Evolutionary conservation across 2,113 vertebrate genomes (phyloP).

Genomic region (Cavia aperea): DNA sequence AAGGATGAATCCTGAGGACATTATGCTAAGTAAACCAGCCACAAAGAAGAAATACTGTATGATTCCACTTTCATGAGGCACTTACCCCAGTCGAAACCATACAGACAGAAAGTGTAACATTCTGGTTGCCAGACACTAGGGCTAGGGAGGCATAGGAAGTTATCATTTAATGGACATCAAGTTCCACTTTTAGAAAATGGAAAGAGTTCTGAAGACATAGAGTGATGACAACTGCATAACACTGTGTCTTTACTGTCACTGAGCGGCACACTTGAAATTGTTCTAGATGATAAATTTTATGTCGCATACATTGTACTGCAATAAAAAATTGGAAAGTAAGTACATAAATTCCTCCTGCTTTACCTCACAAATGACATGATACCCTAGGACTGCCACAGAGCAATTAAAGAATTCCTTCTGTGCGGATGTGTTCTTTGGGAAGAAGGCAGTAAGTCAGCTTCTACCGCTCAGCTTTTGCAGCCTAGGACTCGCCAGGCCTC

Average conservation of each 20-base stretch:
- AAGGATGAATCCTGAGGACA: background rate
- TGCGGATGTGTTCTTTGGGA: fast-evolving
- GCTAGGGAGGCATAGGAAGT: background rate
- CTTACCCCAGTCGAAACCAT: background rate
- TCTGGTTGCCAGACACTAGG: background rate
- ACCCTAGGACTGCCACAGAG: background rate
- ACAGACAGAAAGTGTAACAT: background rate
- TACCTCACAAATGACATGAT: background rate
- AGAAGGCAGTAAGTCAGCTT: background rate
- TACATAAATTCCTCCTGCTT: background rate
- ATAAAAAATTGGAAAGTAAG: background rate
- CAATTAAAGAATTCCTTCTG: background rate
- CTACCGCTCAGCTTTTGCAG: fast-evolving
- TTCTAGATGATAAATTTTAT: background rate
- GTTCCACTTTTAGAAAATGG: background rate
- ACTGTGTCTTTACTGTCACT: background rate
- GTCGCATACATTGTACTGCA: background rate
- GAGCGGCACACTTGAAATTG: background rate
- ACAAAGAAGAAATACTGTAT: background rate
- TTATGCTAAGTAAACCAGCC: background rate
- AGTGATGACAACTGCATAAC: background rate
- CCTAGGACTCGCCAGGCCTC: background rate
- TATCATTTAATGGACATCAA: background rate
- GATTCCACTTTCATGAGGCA: background rate
- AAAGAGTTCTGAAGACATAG: background rate